Base-by-base conservation (phyloP, 1,140 invertebrate genomes). In the Diabrotica virgifera region DNA sequence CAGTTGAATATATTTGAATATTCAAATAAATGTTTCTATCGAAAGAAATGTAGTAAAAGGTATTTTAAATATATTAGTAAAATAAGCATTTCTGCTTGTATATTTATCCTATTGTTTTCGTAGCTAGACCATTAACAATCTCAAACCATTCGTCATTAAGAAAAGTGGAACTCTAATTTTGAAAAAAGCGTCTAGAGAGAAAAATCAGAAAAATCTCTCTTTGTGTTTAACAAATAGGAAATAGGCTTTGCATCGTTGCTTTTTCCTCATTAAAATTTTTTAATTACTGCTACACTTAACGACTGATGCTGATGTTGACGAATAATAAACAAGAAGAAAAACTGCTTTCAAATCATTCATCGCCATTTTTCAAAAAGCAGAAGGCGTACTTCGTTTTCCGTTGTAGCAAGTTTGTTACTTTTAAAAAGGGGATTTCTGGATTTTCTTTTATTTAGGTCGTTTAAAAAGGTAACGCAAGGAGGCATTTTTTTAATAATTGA, bases 271-370 rank as follows among this genome's bases (percentile, higher is more conserved):
- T 46, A 46, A 46, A 46, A 46, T 46, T 46, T 46, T 46, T 46
- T 46, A 46, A 46, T 46, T 46, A 46, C 40, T 46, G 40, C 40
- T 46, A 46, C 40, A 46, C n/a, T 46, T 46, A 46, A 46, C n/a
- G 40, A 46, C 40, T 46, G 40, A 46, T 46, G 40, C 40, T 46
- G 40, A 46, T 46, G 40, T 46, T 46, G 40, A 46, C 8, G 8
- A 46, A 46, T 8, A 46, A 46, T 46, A 10, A 46, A 46, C 40
- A 46, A 10, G 40, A 46, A 46, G 8, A 46, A n/a, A 46, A 46
- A 46, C 40, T 8, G 40, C 40, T 46, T 46, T 46, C 40, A 46
- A 46, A 46, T 46, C n/a, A 46, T 46, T 46, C 40, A 46, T 46
- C 40, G 40, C 40, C 40, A 46, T 46, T 46, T 46, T 46, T 46